phyloP scores from a whole-genome alignment of 1,140 invertebrate species.

The Triops longicaudatus region DNA sequence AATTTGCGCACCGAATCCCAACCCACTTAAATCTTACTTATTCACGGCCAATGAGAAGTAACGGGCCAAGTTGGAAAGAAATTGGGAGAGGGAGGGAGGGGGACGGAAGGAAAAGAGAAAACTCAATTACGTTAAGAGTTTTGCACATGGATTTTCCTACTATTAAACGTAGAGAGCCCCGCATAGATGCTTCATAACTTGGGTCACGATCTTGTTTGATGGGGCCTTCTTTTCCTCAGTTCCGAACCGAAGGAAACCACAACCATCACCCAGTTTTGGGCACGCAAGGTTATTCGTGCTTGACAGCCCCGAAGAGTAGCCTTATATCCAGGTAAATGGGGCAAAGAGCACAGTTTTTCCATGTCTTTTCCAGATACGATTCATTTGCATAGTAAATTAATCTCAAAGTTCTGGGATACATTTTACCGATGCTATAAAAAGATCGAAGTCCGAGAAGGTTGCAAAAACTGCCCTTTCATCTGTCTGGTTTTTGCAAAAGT shows the following conservation, averaged over 20 bases:
- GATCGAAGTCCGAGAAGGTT: not conserved
- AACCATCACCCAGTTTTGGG: not conserved
- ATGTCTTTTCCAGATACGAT: not conserved
- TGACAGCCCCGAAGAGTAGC: not conserved
- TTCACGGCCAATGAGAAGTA: not conserved
- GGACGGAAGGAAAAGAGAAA: not conserved
- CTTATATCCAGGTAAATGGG: not conserved
- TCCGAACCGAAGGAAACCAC: not conserved
- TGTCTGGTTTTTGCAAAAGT: too few relatives aligned
- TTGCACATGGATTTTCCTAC: not conserved
- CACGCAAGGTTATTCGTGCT: not conserved
- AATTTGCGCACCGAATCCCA: not conserved
- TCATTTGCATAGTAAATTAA: not conserved
- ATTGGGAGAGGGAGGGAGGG: not conserved
- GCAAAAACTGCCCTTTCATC: not conserved
- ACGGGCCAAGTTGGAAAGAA: not conserved
- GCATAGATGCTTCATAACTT: not conserved
- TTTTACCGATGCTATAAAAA: too few relatives aligned
- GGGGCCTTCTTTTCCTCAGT: not conserved
- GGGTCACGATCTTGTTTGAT: not conserved
- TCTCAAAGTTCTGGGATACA: too few relatives aligned
- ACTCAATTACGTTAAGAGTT: not conserved
- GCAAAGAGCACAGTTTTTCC: not conserved
- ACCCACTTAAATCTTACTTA: not conserved
- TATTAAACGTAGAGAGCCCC: not conserved